Conservation (phyloP, 2,888 invertebrate species). For the Pherbina coryleti region DNA sequence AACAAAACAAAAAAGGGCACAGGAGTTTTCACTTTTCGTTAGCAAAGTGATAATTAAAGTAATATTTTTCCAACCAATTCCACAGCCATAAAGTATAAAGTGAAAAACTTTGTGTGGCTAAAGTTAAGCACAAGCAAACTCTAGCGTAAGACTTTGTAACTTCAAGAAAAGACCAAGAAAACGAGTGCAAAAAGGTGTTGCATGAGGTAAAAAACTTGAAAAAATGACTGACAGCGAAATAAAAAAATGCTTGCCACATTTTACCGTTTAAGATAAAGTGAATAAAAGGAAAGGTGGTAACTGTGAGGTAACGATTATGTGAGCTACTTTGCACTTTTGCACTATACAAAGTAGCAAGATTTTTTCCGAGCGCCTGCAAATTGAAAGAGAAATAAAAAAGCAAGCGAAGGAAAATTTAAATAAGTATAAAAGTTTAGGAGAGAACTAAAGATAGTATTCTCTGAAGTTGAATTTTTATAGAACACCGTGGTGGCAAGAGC, state of each 20-base stretch:
- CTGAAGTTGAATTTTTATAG: too few relatives aligned
- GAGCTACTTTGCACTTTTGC: too few relatives aligned
- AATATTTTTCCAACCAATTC: not conserved
- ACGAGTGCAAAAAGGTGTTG: not conserved
- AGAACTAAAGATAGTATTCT: too few relatives aligned
- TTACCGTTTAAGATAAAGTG: not conserved
- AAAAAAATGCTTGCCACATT: not conserved
- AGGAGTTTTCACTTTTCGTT: not conserved
- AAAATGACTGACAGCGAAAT: not conserved
- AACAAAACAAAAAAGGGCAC: not conserved
- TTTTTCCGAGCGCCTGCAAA: too few relatives aligned
- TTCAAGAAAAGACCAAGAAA: not conserved
- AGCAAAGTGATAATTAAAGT: conserved; percentile 8
- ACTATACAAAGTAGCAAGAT: too few relatives aligned
- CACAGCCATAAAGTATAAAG: not conserved
- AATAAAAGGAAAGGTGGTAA: not conserved
- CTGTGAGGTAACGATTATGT: not conserved
- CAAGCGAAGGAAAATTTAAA: too few relatives aligned
- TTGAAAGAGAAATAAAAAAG: too few relatives aligned
- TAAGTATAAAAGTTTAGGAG: too few relatives aligned
- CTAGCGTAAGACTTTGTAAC: not conserved
- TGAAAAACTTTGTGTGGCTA: conserved; percentile 11
- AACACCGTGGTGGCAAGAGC: too few relatives aligned
- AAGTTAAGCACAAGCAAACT: conserved; percentile 9
- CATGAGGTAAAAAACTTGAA: not conserved